These are phyloP conservation scores for Sciaenops ocellatus DNA, from an alignment of 2,797 vertebrate species.

Conservation along the genomic window DNA sequence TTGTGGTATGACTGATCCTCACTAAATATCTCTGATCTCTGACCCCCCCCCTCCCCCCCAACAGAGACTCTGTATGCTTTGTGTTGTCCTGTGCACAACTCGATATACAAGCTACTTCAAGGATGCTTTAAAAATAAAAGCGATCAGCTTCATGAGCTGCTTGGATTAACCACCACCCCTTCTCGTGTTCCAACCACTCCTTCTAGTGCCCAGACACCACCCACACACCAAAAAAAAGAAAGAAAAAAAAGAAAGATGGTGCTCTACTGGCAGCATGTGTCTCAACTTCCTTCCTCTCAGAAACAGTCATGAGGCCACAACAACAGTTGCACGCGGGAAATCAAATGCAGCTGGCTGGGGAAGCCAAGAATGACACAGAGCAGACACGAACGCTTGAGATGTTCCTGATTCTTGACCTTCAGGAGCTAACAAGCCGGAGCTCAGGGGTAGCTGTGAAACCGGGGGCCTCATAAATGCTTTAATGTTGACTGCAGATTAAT, in stretches of 20 bases:
- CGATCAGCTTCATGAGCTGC: conserved; percentile 6
- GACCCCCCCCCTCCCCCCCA: too few relatives aligned
- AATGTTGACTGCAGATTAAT: neutral
- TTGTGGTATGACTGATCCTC: neutral
- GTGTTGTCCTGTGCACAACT: neutral
- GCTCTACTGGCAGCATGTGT: conserved; percentile 36
- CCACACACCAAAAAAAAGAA: conserved; percentile 4
- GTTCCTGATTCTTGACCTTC: conserved; percentile 12
- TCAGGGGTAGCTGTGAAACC: conserved; percentile 4
- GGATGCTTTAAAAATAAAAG: conserved; percentile 17
- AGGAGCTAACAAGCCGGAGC: neutral
- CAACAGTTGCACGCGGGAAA: conserved; percentile 51
- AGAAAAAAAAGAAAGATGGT: conserved; percentile 20
- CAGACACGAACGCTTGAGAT: conserved; percentile 1
- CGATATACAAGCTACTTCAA: neutral
- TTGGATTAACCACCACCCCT: neutral
- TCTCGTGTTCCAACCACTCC: conserved; percentile 1
- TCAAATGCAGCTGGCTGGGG: conserved; percentile 51
- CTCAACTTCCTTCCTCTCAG: conserved; percentile 73
- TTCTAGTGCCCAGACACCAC: neutral
- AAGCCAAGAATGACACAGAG: conserved; percentile 19
- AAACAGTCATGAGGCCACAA: conserved; percentile 41
- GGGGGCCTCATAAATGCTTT: neutral
- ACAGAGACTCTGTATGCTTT: too few relatives aligned
- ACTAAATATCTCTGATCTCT: neutral